Base-by-base conservation (phyloP, 1,140 invertebrate species). In the Lasioglossum albipes region DNA sequence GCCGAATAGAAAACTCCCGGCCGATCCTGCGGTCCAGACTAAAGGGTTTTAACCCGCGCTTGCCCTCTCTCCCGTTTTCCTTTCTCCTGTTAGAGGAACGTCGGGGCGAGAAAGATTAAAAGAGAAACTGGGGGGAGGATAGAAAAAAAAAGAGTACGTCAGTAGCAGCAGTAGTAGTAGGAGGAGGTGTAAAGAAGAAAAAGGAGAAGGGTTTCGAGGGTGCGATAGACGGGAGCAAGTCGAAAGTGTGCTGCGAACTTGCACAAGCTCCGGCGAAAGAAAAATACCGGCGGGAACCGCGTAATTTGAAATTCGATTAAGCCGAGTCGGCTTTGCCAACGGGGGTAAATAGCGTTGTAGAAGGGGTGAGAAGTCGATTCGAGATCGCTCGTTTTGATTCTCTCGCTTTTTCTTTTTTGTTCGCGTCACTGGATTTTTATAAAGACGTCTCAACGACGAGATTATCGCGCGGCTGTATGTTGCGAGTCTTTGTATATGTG, bases 31-130 rank as follows among this genome's bases (percentile, higher is more conserved):
- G 91, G 91, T 93, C 91, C 87, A 92, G 91, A 92, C 91, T 91
- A 91, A 92, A 91, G 91, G 89, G 89, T 91, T 92, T 91, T 90
- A 91, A 89, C 87, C 89, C 66, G 66, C 75, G 75, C 71, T 86
- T 52, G 64, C 75, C 69, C 71, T 68, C 74, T 69, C 71, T 13
- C 65, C 78, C 67, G 82, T 69, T 81, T 49, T 61, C 64, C 69
- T 62, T 54, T 64, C 72, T 72, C 31, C 54, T 52, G 66, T 83
- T 61, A 9, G 59, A 64, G 64, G 61, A 49, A 85, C 74, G 75
- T 79, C 84, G 84, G 79, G 74, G 80, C 70, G 80, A 70, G 75
- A 78, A 86, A 86, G 85, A 83, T 86, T 73, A 83, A 86, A 86
- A 71, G 73, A 36, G 45, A 20, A 31, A 65, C 68, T 36, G 36